phyloP scores from a whole-genome alignment of 2,888 invertebrate genomes.

The Protonemura montana region DNA sequence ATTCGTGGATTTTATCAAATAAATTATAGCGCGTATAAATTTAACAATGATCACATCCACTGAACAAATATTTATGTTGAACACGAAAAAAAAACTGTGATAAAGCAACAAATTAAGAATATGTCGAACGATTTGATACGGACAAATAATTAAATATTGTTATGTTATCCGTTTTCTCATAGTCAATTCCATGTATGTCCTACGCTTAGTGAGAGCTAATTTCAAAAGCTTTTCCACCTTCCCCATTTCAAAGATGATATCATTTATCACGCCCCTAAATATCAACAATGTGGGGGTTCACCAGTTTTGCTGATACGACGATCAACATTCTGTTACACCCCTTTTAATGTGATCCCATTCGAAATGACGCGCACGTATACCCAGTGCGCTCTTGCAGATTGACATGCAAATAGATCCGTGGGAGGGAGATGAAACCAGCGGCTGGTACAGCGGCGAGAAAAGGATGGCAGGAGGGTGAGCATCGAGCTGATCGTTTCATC shows the following conservation, averaged over 20 bases:
- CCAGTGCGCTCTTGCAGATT: not conserved
- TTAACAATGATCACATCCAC: not conserved
- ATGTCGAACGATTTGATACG: not conserved
- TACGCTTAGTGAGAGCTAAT: too few relatives aligned
- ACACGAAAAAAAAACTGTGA: not conserved
- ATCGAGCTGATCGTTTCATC: too few relatives aligned
- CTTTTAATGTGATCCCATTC: not conserved
- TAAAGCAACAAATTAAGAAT: not conserved
- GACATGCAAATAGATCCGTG: not conserved
- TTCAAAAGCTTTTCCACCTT: not conserved
- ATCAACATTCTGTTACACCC: not conserved
- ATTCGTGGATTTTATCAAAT: not conserved
- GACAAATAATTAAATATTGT: too few relatives aligned
- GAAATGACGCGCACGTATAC: not conserved
- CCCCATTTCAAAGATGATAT: not conserved
- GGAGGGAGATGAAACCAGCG: not conserved
- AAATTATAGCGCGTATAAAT: not conserved
- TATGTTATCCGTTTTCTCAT: too few relatives aligned
- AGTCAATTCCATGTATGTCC: too few relatives aligned
- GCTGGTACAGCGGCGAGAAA: not conserved
- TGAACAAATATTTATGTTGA: not conserved
- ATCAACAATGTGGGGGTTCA: not conserved
- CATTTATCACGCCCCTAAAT: not conserved
- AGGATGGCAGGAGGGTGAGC: not conserved
- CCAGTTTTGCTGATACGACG: not conserved